A percentile compares a stretch with the other conserved stretches of the same genome.
phyloP scores from a whole-genome alignment of 2,888 invertebrate species.

The Aspidiotus destructor region DNA sequence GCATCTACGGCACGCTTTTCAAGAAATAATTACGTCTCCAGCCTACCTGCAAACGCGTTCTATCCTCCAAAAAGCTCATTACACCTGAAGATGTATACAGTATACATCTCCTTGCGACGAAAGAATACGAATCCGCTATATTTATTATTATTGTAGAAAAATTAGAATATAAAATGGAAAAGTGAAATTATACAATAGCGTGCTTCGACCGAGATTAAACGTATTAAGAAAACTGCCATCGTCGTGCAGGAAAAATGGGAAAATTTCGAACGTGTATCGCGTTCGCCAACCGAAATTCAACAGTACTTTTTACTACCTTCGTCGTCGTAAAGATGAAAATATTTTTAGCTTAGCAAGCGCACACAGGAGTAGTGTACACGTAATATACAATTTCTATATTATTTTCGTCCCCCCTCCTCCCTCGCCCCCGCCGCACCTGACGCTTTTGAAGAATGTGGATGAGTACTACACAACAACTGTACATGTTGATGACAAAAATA shows the following conservation, averaged over 20 bases:
- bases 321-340: too few species aligned
- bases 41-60: background rate
- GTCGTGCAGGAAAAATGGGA: background rate
- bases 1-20: background rate
- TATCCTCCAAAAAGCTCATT: background rate
- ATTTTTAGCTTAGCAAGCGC: too few species aligned
- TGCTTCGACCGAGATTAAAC: background rate
- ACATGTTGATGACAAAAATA: background rate
- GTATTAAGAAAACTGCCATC: background rate
- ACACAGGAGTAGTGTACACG: too few species aligned
- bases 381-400: too few species aligned
- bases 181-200: slow-evolving; percentile 1
- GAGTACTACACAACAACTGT: too few species aligned
- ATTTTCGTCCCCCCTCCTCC: too few species aligned
- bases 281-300: background rate
- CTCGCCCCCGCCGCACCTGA: too few species aligned
- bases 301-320: too few species aligned
- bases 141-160: background rate
- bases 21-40: background rate
- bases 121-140: background rate
- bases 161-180: slow-evolving; percentile 2
- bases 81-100: background rate
- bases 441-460: too few species aligned
- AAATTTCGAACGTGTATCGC: background rate
- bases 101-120: background rate